phyloP scores from a whole-genome alignment of 53 echinoderm and acorn worm genomes.

The Holothuria leucospilota region DNA sequence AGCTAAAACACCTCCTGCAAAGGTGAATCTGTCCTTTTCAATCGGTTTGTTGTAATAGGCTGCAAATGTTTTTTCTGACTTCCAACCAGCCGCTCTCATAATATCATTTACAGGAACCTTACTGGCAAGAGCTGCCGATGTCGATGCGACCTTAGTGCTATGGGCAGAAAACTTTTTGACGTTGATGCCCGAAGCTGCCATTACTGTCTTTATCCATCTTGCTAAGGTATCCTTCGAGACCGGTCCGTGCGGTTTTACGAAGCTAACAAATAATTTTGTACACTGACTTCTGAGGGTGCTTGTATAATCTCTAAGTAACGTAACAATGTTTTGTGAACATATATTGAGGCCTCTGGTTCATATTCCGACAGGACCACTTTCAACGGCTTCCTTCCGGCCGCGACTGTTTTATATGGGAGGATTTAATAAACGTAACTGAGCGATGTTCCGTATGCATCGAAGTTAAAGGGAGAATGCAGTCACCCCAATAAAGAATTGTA shows the following conservation, averaged over 20 bases:
- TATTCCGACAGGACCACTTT: no score
- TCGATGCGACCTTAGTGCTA: constrained; percentile 25
- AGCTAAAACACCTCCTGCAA: no score
- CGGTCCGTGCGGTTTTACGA: constrained; percentile 7
- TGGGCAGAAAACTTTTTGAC: not conserved
- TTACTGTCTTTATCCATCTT: not conserved
- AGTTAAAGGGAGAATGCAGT: no score
- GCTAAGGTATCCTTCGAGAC: not conserved
- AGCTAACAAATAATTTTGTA: constrained; percentile 13
- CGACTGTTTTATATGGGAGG: no score
- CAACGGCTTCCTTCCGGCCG: no score
- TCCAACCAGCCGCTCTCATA: constrained; percentile 12
- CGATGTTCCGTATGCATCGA: not conserved
- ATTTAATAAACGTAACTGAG: not conserved
- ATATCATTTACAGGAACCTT: constrained; percentile 27
- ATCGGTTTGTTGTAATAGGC: constrained; percentile 25
- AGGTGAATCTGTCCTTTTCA: no score
- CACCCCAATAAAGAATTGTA: no score
- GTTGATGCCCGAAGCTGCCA: constrained; percentile 9
- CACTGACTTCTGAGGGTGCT: not conserved
- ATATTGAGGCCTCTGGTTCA: no score
- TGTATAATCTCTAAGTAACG: not conserved
- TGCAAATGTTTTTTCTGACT: constrained; percentile 36
- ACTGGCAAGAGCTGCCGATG: not conserved
- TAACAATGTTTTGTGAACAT: not conserved